phyloP scores from a whole-genome alignment of 2,888 invertebrate species.

The Nemotelus nigrinus region DNA sequence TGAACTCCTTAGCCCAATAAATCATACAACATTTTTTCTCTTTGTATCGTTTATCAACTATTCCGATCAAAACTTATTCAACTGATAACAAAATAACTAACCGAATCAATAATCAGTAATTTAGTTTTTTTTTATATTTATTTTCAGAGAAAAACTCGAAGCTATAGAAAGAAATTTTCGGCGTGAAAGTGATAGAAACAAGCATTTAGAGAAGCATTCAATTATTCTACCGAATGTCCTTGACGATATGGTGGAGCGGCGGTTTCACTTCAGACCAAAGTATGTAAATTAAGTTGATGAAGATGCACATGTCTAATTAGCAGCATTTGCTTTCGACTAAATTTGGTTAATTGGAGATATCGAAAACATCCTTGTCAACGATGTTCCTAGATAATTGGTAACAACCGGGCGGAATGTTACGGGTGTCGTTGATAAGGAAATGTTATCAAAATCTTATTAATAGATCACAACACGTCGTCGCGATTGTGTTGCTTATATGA shows the following conservation, averaged over 20 bases:
- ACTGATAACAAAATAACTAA: conserved; percentile 22
- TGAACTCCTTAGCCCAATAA: background rate
- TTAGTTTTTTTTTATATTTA: conserved; percentile 17
- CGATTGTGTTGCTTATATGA: background rate
- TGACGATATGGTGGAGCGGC: conserved; percentile 73
- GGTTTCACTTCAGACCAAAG: conserved; percentile 68
- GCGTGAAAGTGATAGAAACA: conserved; percentile 57
- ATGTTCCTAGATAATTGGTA: conserved; percentile 23
- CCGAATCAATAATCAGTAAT: conserved; percentile 3
- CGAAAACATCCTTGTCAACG: background rate
- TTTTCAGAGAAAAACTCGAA: conserved; percentile 58
- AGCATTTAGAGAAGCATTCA: conserved; percentile 65
- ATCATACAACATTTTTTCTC: conserved; percentile 8
- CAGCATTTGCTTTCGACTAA: background rate
- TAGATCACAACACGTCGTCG: background rate
- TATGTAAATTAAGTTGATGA: conserved; percentile 53
- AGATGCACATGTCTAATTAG: background rate
- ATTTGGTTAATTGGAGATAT: background rate
- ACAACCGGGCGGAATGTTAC: conserved; percentile 28
- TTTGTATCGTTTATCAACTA: too few relatives aligned
- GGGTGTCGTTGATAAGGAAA: conserved; percentile 16
- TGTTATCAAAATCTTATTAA: conserved; percentile 32
- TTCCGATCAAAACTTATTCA: too few relatives aligned
- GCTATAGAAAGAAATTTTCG: conserved; percentile 57
- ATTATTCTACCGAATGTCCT: conserved; percentile 76